These are phyloP conservation scores for Hemiscyllium ocellatum DNA, from an alignment of 2,113 vertebrate genomes.

Conservation along the genomic window DNA sequence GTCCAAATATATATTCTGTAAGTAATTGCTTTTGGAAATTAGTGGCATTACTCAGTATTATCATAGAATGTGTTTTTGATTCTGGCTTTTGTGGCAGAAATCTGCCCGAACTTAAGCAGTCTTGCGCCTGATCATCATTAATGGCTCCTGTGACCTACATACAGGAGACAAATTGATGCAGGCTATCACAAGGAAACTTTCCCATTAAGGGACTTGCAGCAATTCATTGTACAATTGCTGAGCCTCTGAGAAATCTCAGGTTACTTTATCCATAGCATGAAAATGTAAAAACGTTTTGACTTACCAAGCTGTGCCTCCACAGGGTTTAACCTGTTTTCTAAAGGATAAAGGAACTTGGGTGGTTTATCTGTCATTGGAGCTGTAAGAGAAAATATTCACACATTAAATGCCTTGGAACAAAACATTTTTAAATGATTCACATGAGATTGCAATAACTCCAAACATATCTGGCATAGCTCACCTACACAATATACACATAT, in stretches of 20 bases:
- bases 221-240: background rate
- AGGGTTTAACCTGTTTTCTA: conserved; percentile 81
- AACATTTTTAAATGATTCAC: background rate
- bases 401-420: background rate
- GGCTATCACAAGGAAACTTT: background rate
- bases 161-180: background rate
- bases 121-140: background rate
- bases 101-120: background rate
- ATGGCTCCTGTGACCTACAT: background rate
- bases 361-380: conserved; percentile 96
- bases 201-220: background rate
- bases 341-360: conserved; percentile 85
- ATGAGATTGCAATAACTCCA: background rate
- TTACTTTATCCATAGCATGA: background rate
- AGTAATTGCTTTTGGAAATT: background rate
- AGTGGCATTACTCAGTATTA: background rate
- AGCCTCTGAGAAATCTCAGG: background rate
- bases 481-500: background rate
- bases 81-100: background rate
- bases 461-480: background rate
- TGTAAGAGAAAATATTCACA: conserved; percentile 57
- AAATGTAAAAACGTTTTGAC: conserved; percentile 43
- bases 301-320: conserved; percentile 88
- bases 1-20: background rate
- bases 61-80: background rate